Base-by-base conservation (phyloP, 2,113 vertebrate species). In the Tauraco erythrolophus region DNA sequence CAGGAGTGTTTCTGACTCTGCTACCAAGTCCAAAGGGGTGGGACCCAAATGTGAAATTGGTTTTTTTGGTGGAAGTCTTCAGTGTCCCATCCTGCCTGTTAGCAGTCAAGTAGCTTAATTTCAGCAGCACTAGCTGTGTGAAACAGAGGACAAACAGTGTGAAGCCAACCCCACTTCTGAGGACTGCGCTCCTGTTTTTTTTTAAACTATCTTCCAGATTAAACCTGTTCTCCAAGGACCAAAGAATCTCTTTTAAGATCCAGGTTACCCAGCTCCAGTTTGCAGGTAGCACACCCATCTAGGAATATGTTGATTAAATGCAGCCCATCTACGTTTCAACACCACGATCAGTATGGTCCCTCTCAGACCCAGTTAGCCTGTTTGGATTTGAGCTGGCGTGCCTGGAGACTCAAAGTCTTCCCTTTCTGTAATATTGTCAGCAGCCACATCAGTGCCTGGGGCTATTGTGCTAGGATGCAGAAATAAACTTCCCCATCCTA, bases 401-500 rank as follows among this genome's bases (percentile, higher is more conserved):
- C 41, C 53, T 57, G 19, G 23, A 91, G 48, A 80, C 50, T 84
- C 48, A 60, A 66, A 74, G 27, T 17, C 58, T 82, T 88, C 31
- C 39, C 25, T 66, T 86, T 93, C 76, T 21, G 12, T 71, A 75
- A 14, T 37, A 81, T 2, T 72, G 77, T 4, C 64, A 62, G 43
- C 74, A 50, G 62, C 50, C 72, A 78, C 0, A 0, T 61, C 86
- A 79, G 74, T 35, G 72, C 65, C 89, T 65, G 57, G 28, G 50
- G 46, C 50, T 80, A 37, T 60, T 93, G 75, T 70, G 70, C 74
- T 39, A 76, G 46, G 54, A 88, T n/a, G 27, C 51, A 91, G 89
- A 94, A 95, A 94, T 87, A 92, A 96, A 87, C 86, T 84, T 95
- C 89, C 80, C 43, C 61, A 79, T 89, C 77, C 86, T 87, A 78